These are phyloP conservation scores for Antheraea assamensis DNA, from an alignment of 2,888 invertebrate species.

Conservation along the genomic window DNA sequence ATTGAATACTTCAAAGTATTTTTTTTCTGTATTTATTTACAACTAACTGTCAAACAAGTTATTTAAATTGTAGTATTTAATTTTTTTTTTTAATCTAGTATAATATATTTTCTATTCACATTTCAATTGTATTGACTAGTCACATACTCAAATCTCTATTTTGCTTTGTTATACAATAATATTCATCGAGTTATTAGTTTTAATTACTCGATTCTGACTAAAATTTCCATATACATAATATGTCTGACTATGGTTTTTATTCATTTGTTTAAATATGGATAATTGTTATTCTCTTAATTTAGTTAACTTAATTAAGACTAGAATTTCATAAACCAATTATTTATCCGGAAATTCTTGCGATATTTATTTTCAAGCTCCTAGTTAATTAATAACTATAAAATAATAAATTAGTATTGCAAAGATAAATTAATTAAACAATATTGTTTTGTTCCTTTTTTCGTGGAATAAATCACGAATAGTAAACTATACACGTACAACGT, in stretches of 20 bases:
- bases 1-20: slow-evolving; percentile 23
- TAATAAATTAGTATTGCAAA: slow-evolving; percentile 36
- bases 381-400: slow-evolving; percentile 34
- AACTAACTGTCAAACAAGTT: neutral
- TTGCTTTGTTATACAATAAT: neutral
- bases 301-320: neutral
- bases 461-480: slow-evolving; percentile 41
- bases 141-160: neutral
- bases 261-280: neutral
- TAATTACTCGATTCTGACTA: neutral
- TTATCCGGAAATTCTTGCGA: slow-evolving; percentile 37
- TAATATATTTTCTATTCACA: neutral
- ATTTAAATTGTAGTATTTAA: neutral
- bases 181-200: neutral
- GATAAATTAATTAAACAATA: slow-evolving; percentile 22
- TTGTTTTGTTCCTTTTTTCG: slow-evolving; percentile 23
- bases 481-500: slow-evolving; percentile 44
- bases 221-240: neutral
- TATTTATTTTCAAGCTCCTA: slow-evolving; percentile 36
- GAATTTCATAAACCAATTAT: neutral
- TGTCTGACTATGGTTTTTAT: neutral
- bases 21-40: neutral
- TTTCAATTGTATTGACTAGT: too few species aligned
- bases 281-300: neutral
- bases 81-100: neutral